phyloP scores from a whole-genome alignment of 2,797 vertebrate genomes.

The Podarcis lilfordi region DNA sequence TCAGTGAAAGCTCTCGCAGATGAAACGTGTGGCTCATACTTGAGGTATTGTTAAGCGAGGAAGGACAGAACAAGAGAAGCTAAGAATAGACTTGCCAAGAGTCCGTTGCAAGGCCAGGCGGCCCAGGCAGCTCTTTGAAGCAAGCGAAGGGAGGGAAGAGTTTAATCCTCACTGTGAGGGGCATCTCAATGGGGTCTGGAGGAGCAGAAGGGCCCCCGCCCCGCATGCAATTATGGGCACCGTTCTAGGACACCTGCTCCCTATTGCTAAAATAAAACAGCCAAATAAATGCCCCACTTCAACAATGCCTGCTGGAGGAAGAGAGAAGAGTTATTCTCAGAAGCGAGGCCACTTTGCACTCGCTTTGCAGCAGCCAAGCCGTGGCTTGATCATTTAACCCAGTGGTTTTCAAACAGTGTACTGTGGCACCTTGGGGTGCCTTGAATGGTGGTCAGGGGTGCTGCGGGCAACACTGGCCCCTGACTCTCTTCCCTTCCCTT shows the following conservation, averaged over 20 bases:
- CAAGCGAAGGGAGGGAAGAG: too few relatives aligned
- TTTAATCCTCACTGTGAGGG: rapidly evolving
- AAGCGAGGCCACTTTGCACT: background rate
- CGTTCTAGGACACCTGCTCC: background rate
- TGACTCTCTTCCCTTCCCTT: too few relatives aligned
- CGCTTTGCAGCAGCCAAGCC: rapidly evolving
- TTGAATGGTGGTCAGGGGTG: too few relatives aligned
- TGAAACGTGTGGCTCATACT: background rate
- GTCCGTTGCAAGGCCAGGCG: background rate
- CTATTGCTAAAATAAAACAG: background rate
- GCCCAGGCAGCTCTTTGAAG: background rate
- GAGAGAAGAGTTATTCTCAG: background rate
- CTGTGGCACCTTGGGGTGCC: too few relatives aligned
- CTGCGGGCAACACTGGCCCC: too few relatives aligned
- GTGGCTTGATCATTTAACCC: background rate
- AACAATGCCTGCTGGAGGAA: background rate
- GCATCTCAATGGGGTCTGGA: rapidly evolving
- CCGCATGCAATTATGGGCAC: background rate
- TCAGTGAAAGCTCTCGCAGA: background rate
- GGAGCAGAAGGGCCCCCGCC: rapidly evolving
- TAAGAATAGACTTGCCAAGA: background rate
- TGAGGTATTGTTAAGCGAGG: background rate
- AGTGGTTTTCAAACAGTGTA: too few relatives aligned
- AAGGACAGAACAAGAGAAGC: background rate
- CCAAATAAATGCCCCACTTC: background rate